Percentiles rank a stretch among this genome's conserved stretches.
Conservation (phyloP, 2,113 vertebrate genomes). For the Erythrolamprus reginae region DNA sequence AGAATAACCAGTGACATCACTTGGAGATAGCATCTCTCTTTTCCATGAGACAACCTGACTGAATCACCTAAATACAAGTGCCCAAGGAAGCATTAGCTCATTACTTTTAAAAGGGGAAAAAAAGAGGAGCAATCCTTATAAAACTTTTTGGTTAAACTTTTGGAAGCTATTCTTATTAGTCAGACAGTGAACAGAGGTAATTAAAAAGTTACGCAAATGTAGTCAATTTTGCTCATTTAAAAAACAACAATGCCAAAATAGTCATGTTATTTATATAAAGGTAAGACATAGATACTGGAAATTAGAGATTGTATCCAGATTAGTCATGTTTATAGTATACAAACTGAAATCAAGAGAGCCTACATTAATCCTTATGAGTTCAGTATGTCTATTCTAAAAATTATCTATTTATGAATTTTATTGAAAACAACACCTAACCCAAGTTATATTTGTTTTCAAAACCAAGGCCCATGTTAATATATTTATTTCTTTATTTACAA, state of each 20-base stretch:
- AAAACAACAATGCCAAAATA: neutral
- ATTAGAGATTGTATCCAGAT: neutral
- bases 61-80: neutral
- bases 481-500: neutral
- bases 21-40: neutral
- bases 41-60: neutral
- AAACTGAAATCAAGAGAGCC: neutral
- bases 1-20: neutral
- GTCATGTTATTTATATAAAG: neutral
- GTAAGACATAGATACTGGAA: neutral
- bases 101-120: neutral
- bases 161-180: neutral
- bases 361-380: neutral
- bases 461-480: neutral
- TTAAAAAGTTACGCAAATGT: neutral
- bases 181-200: neutral
- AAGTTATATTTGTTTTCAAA: neutral
- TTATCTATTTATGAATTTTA: neutral
- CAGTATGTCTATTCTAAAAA: neutral
- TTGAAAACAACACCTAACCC: neutral
- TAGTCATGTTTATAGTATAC: neutral
- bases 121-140: neutral
- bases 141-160: neutral
- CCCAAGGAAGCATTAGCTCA: neutral
- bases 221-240: neutral